Percentiles rank a stretch among this genome's conserved stretches.
phyloP scores from a whole-genome alignment of 2,797 vertebrate species.

The Phoxinus dragarum region DNA sequence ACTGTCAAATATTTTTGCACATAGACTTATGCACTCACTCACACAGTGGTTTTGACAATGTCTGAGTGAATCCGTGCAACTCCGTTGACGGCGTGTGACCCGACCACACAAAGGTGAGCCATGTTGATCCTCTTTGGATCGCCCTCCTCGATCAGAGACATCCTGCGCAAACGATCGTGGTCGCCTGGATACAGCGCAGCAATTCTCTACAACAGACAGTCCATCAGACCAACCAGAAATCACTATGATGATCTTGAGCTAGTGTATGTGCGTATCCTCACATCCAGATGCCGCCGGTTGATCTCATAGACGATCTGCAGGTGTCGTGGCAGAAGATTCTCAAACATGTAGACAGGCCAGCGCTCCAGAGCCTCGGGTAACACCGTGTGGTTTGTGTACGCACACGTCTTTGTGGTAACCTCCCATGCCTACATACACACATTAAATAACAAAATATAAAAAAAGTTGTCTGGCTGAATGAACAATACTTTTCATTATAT shows the following conservation, averaged over 20 bases:
- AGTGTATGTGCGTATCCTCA: slow-evolving; percentile 64
- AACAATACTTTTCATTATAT: background rate
- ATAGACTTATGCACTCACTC: slow-evolving; percentile 64
- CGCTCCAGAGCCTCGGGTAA: slow-evolving; percentile 89
- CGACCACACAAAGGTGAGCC: slow-evolving; percentile 86
- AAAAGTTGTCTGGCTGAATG: background rate
- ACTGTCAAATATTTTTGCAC: background rate
- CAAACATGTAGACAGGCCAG: slow-evolving; percentile 87
- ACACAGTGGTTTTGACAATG: slow-evolving; percentile 85
- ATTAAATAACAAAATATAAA: background rate
- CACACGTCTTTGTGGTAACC: slow-evolving; percentile 84
- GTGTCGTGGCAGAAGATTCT: slow-evolving; percentile 86
- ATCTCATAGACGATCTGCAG: slow-evolving; percentile 86
- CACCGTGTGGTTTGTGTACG: slow-evolving; percentile 90
- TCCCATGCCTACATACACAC: slow-evolving; percentile 82
- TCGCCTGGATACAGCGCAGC: slow-evolving; percentile 82
- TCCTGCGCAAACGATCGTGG: slow-evolving; percentile 78
- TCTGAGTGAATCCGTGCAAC: slow-evolving; percentile 86
- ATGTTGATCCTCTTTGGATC: slow-evolving; percentile 88
- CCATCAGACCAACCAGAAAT: background rate
- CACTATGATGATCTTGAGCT: background rate
- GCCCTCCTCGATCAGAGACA: slow-evolving; percentile 87
- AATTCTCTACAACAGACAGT: slow-evolving; percentile 69
- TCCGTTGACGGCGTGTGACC: slow-evolving; percentile 84
- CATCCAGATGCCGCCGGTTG: slow-evolving; percentile 85